These are phyloP conservation scores for Bombus turneri DNA, from an alignment of 1,140 invertebrate species.

Conservation along the genomic window DNA sequence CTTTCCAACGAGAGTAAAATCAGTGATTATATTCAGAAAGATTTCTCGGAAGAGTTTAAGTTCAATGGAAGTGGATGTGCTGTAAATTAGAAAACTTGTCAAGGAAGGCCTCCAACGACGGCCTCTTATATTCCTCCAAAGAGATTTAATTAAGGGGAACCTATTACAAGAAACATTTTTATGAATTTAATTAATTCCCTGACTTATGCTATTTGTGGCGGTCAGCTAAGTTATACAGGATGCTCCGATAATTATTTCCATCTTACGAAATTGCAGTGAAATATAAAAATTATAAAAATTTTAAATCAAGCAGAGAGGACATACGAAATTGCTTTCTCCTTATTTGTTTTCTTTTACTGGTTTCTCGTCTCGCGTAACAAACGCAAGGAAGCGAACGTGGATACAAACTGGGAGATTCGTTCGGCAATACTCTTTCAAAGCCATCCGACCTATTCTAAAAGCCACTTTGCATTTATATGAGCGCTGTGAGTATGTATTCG, in stretches of 20 bases:
- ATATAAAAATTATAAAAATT: not conserved
- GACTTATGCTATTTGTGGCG: no score
- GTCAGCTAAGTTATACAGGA: not conserved
- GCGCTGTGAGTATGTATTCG: slow-evolving; percentile 16
- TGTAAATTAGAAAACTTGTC: not conserved
- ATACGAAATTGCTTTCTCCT: not conserved
- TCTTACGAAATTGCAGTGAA: not conserved
- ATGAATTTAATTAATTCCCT: not conserved
- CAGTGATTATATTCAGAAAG: not conserved
- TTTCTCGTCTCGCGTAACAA: not conserved
- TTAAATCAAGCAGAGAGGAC: no score
- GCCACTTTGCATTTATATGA: slow-evolving; percentile 75
- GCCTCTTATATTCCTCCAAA: not conserved
- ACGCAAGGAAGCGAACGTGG: not conserved
- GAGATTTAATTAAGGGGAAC: not conserved
- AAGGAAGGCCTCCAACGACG: not conserved
- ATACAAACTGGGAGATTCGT: not conserved
- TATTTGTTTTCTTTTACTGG: not conserved
- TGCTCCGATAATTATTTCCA: not conserved
- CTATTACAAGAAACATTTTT: not conserved
- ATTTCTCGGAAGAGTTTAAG: not conserved
- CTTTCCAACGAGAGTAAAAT: not conserved
- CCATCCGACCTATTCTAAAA: slow-evolving; percentile 41
- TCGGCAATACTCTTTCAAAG: not conserved
- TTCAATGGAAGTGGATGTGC: not conserved